Conservation (phyloP, 1,140 invertebrate species). For the Drosophila nigrodunni region DNA sequence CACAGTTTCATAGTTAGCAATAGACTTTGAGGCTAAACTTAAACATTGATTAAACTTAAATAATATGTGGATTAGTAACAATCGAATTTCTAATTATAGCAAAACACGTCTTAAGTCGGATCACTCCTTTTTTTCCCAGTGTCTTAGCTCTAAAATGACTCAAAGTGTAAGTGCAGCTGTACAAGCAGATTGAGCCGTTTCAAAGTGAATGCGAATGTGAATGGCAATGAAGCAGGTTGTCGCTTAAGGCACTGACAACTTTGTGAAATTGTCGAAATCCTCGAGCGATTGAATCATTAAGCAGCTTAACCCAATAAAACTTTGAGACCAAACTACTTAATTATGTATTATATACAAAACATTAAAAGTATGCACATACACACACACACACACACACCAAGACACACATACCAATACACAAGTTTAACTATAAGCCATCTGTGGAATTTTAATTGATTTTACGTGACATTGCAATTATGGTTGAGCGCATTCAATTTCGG, state of each 20-base stretch:
- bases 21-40: too few relatives aligned
- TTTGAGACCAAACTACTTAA: conserved; percentile 40
- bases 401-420: neutral
- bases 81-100: too few relatives aligned
- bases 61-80: too few relatives aligned
- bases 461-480: conserved; percentile 48
- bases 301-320: conserved; percentile 46
- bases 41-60: too few relatives aligned
- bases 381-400: neutral
- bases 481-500: conserved; percentile 27
- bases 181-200: conserved; percentile 5
- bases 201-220: conserved; percentile 7
- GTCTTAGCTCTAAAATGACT: too few relatives aligned
- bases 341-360: conserved; percentile 18
- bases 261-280: conserved; percentile 29
- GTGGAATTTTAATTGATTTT: conserved; percentile 50
- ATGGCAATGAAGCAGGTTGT: conserved; percentile 4
- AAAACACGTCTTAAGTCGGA: too few relatives aligned
- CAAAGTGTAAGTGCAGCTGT: conserved; percentile 1
- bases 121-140: too few relatives aligned
- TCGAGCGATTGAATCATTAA: conserved; percentile 45
- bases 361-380: neutral
- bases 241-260: conserved; percentile 30
- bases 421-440: conserved; percentile 24
- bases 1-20: too few relatives aligned